Evolutionary conservation across 2,888 invertebrate species (phyloP).

Genomic region (Drosophila acutilabella): DNA sequence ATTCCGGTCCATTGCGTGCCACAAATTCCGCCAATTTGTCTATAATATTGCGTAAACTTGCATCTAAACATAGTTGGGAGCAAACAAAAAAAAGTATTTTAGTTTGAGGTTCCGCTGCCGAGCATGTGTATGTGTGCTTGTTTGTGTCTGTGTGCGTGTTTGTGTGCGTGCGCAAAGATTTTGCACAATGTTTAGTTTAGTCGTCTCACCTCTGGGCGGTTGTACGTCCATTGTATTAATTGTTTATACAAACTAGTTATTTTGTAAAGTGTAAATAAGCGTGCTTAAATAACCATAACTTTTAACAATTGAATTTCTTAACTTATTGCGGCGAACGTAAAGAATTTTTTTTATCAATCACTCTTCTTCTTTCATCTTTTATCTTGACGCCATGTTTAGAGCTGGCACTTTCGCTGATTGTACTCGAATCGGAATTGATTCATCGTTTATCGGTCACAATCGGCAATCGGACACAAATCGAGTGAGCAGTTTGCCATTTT

Average conservation of each 20-base stretch:
- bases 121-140: constrained; percentile 4
- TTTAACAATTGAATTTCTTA: constrained; percentile 32
- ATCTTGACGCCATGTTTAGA: constrained; percentile 68
- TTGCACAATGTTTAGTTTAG: constrained; percentile 1
- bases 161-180: constrained; percentile 27
- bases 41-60: constrained; percentile 97
- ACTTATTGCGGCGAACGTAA: constrained; percentile 56
- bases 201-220: constrained; percentile 62
- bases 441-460: constrained; percentile 41
- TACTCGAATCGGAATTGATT: background rate
- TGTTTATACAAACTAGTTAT: constrained; percentile 40
- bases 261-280: constrained; percentile 38
- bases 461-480: constrained; percentile 6
- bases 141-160: constrained; percentile 18
- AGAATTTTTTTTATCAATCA: constrained; percentile 53
- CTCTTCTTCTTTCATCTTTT: constrained; percentile 54
- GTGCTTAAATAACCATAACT: constrained; percentile 37
- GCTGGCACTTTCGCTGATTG: constrained; percentile 18
- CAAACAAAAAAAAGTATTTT: constrained; percentile 19
- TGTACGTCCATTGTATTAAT: constrained; percentile 64
- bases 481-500: constrained; percentile 34
- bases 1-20: constrained; percentile 99
- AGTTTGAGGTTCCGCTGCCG: background rate
- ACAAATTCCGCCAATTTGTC: constrained; percentile 99
- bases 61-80: constrained; percentile 87